These are phyloP conservation scores for Mohoua ochrocephala DNA, from an alignment of 2,113 vertebrate species.

Conservation along the genomic window DNA sequence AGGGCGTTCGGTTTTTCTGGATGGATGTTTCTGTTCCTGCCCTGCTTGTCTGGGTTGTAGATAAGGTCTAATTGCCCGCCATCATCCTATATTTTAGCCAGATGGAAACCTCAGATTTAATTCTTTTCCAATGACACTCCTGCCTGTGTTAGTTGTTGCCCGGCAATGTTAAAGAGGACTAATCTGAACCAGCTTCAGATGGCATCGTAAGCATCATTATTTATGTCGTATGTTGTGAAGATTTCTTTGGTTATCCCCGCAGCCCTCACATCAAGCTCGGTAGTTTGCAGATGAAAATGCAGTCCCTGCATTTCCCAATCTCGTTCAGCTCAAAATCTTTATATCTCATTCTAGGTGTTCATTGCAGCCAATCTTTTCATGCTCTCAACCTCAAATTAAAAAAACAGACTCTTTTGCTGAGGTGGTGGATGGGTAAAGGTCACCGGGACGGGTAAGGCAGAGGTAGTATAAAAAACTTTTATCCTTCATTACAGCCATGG, in stretches of 20 bases:
- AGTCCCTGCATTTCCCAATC: neutral
- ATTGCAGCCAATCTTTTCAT: neutral
- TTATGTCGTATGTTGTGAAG: conserved; percentile 2
- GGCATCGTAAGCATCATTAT: neutral
- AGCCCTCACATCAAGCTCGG: neutral
- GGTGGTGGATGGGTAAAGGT: neutral
- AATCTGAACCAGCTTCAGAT: conserved; percentile 15
- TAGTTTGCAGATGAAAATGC: neutral
- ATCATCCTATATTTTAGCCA: conserved; percentile 38
- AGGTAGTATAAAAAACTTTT: neutral
- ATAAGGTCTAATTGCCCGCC: conserved; percentile 13
- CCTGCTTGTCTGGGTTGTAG: conserved; percentile 23
- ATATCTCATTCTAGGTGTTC: neutral
- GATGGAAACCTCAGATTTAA: conserved; percentile 45
- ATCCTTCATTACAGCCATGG: neutral
- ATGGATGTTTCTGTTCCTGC: conserved; percentile 43
- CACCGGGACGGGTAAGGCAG: neutral
- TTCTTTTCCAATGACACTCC: neutral
- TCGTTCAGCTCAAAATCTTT: neutral
- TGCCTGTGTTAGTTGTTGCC: conserved; percentile 4
- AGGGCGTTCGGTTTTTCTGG: neutral
- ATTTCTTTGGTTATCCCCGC: neutral
- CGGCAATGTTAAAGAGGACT: neutral
- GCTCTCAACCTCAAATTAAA: neutral
- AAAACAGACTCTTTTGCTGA: neutral